phyloP scores from a whole-genome alignment of 2,888 invertebrate species.

The Choreutis nemorana region DNA sequence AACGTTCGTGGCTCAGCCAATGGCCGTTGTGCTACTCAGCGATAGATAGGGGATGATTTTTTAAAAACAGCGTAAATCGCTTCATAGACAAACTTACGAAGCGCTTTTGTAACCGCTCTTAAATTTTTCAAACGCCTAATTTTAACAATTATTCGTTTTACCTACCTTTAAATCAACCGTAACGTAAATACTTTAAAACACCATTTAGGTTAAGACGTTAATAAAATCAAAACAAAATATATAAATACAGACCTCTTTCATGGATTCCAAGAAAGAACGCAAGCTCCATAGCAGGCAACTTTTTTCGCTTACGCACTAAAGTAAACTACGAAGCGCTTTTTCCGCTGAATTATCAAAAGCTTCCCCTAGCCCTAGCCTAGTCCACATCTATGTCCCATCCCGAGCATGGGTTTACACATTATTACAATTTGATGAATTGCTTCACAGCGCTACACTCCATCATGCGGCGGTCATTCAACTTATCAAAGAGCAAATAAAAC shows the following conservation, averaged over 20 bases:
- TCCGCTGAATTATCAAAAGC: conserved; percentile 20
- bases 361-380: conserved; percentile 43
- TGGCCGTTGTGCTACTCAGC: conserved; percentile 28
- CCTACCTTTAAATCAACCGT: no score
- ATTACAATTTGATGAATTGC: conserved; percentile 54
- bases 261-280: no score
- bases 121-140: background rate
- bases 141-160: no score
- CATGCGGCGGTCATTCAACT: conserved; percentile 42
- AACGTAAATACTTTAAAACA: no score
- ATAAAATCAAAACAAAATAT: no score
- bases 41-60: conserved; percentile 48
- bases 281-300: no score
- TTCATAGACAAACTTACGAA: conserved; percentile 30
- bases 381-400: conserved; percentile 37
- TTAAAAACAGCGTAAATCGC: conserved; percentile 34
- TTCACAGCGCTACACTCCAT: conserved; percentile 15
- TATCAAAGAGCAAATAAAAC: no score
- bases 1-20: conserved; percentile 37
- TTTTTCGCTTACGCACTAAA: no score
- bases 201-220: no score
- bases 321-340: conserved; percentile 36
- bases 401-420: conserved; percentile 40
- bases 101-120: conserved; percentile 13
- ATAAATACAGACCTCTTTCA: no score